phyloP scores from a whole-genome alignment of 2,888 invertebrate genomes.

The Eulithis testata region DNA sequence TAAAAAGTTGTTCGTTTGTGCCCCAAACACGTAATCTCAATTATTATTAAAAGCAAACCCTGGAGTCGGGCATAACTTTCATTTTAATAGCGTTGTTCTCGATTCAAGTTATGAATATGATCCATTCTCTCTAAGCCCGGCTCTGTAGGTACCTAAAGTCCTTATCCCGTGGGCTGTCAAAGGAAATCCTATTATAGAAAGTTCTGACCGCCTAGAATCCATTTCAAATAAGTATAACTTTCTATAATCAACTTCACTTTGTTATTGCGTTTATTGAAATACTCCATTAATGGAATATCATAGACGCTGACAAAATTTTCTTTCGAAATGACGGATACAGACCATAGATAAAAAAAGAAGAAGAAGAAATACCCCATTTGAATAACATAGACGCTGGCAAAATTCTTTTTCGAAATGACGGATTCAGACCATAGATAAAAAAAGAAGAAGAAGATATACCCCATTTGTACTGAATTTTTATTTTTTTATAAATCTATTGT shows the following conservation, averaged over 20 bases:
- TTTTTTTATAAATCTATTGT: too few species aligned
- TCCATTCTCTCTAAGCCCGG: conserved; percentile 21
- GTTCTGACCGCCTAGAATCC: conserved; percentile 31
- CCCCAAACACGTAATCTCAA: conserved; percentile 39
- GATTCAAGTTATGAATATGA: conserved; percentile 39
- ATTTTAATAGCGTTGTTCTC: conserved; percentile 38
- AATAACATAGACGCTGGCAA: too few species aligned
- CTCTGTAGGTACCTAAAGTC: background rate
- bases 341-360: too few species aligned
- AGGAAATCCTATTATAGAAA: conserved; percentile 41
- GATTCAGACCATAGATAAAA: too few species aligned
- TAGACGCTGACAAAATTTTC: too few species aligned
- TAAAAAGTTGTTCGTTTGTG: conserved; percentile 21
- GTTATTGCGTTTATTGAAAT: conserved; percentile 9
- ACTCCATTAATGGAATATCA: too few species aligned
- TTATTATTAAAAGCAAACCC: conserved; percentile 34
- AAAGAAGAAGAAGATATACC: too few species aligned
- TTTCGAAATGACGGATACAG: too few species aligned
- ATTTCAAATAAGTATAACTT: conserved; percentile 24
- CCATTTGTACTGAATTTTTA: too few species aligned
- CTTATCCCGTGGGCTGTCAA: conserved; percentile 30
- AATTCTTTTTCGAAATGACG: too few species aligned
- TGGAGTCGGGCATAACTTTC: conserved; percentile 37
- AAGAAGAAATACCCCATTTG: too few species aligned
- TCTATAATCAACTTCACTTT: conserved; percentile 17